Evolutionary conservation across 35 echinoderm and acorn worm species (phyloP), one percentile per base, ranked within the genome.

Genomic region (Hemicentrotus pulcherrimus): DNA sequence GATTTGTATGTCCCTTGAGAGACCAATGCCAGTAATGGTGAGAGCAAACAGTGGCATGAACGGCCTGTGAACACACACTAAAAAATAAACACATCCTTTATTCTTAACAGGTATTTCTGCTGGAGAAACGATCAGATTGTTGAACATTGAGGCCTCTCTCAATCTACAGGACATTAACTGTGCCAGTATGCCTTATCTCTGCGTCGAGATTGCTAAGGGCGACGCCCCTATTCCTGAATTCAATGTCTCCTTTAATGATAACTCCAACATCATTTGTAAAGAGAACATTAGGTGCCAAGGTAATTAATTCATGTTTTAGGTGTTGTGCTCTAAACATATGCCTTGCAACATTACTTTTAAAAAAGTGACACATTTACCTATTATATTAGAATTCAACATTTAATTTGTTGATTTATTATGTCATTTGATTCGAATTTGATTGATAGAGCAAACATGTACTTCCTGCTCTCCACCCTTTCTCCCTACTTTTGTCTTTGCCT

Each of bases 261-360:
- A 93, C 28, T 93, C 91, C 91, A 93, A 93, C 91, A 93, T 93
- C 91, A 93, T 93, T 28, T 93, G 91, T 93, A 31, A 47, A 93
- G 32, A 32, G n/a, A 47, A 93, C 28, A 46, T 18, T 58, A 58
- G 91, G 19, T 93, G 91, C 48, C 45, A 47, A 93, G 91, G 91
- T 93, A 93, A 46, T 78, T 78, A 0, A 24, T n/a, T 71, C 1
- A 6, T 28, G 16, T 78, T 28, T 78, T 22, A 78, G 28, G 65
- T 78, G 6, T 1, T 78, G 52, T 59, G 52, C 24, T 78, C 65
- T 78, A 1, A 28, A 78, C 50, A 55, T 55, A 55, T 11, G 50
- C 50, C 50, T 55, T 55, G 50, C 50, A 55, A 55, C 15, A 55
- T 55, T 10, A 55, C 15, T 55, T 14, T 55, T 12, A 55, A 55